Base-by-base conservation (phyloP, 2,888 invertebrate species). In the Apamea crenata region DNA sequence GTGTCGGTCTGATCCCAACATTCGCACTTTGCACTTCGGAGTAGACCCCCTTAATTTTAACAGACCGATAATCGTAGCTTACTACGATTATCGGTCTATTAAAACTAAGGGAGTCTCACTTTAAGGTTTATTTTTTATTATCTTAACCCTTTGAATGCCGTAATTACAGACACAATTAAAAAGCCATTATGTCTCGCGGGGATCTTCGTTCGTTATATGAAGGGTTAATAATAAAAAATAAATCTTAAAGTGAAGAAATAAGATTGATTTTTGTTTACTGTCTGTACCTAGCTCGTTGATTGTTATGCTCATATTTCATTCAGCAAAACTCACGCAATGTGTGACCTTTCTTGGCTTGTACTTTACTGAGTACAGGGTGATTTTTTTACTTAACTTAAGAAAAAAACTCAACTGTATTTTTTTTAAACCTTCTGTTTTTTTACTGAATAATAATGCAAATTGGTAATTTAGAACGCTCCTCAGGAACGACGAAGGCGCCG, bases 401-500 rank as follows among this genome's bases (percentile, higher is more conserved):
- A 66, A 36, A 36, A 36, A 36, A 12, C 5, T 6, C 12, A 25
- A 36, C 1, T 12, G 21, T 63, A 8, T 66, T 40, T 40, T 65
- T 29, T 5, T 25, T 14, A 40, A 18, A 14, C 1, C 3, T 36
- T 36, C 25, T 72, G n/a, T 72, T 72, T 71, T 88, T 82, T 18
- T 83, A 86, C 75, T 63, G 3, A 16, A 80, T 79, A 79, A 74
- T 84, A 81, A 87, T 44, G 69, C 73, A 61, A 36, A 69, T 16
- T 76, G 53, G 66, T 87, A 81, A 86, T 77, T 85, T 74, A 80
- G 82, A 81, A 53, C 66, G 50, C 59, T 66, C 91, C 89, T 0
- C 91, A 96, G 96, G 95, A 36, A 95, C 92, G 86, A 93, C 93
- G 14, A 95, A 95, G 82, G 88, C 96, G 0, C 95, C 96, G 0